Evolutionary conservation across 1,140 invertebrate genomes (phyloP).

Genomic region (Helicorthomorpha holstii): DNA sequence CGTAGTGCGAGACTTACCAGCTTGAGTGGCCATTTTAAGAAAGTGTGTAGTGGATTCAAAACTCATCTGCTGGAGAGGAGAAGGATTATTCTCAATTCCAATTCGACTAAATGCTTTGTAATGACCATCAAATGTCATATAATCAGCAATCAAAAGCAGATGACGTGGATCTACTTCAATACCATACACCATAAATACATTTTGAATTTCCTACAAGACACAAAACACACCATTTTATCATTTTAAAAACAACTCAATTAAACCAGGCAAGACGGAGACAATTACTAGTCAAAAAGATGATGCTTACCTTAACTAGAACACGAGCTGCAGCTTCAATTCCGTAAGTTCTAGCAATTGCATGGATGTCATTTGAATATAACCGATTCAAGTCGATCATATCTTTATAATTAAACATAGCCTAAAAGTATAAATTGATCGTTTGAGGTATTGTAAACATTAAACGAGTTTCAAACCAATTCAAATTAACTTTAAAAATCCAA

Average conservation of each 20-base stretch:
- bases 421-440: too few relatives aligned
- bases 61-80: conserved; percentile 93
- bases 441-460: too few relatives aligned
- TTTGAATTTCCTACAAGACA: conserved; percentile 53
- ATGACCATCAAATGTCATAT: conserved; percentile 88
- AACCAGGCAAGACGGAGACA: too few relatives aligned
- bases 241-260: too few relatives aligned
- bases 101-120: conserved; percentile 78
- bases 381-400: conserved; percentile 66
- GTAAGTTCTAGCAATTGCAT: conserved; percentile 65
- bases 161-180: conserved; percentile 89
- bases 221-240: too few relatives aligned
- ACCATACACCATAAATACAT: conserved; percentile 90
- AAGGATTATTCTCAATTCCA: conserved; percentile 71
- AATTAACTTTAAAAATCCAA: too few relatives aligned
- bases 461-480: too few relatives aligned
- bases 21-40: conserved; percentile 58
- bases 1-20: too few relatives aligned
- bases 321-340: conserved; percentile 90
- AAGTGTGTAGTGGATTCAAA: conserved; percentile 87
- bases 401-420: conserved; percentile 69
- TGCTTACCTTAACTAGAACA: conserved; percentile 51
- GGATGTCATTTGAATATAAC: conserved; percentile 88
- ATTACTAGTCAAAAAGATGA: background rate
- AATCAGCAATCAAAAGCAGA: conserved; percentile 83